These are phyloP conservation scores for Amblyopsis hoosieri DNA, from an alignment of 2,797 vertebrate genomes.

Conservation along the genomic window DNA sequence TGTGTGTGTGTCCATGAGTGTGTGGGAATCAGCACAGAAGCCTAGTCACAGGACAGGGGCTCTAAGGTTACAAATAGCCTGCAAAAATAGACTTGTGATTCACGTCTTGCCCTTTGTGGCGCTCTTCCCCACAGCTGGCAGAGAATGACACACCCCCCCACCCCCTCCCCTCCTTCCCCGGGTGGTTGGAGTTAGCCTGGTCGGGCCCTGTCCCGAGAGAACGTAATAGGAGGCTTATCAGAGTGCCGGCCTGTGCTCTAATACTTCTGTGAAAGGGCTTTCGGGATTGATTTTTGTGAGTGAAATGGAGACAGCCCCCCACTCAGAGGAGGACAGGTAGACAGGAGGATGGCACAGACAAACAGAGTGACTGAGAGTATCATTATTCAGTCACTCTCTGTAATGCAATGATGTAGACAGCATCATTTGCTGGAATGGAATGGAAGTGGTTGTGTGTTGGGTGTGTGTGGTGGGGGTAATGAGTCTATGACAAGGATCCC, in stretches of 20 bases:
- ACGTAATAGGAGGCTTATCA: conserved; percentile 82
- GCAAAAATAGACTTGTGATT: conserved; percentile 76
- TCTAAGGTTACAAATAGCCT: conserved; percentile 84
- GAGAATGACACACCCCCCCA: conserved; percentile 68
- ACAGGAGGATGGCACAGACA: conserved; percentile 38
- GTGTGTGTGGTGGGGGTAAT: conserved; percentile 18
- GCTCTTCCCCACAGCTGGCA: conserved; percentile 73
- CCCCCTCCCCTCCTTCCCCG: conserved; percentile 55
- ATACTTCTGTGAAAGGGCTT: conserved; percentile 86
- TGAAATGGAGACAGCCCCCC: conserved; percentile 67
- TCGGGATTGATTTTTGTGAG: conserved; percentile 74
- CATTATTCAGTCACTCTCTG: no score
- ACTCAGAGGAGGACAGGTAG: conserved; percentile 47
- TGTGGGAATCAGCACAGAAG: conserved; percentile 82
- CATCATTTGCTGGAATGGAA: conserved; percentile 42
- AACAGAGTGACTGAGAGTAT: conserved; percentile 1
- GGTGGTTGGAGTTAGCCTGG: conserved; percentile 65
- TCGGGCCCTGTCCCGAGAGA: conserved; percentile 77
- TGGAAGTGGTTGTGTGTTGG: background rate
- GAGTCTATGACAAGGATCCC: conserved; percentile 53
- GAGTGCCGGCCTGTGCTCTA: conserved; percentile 77
- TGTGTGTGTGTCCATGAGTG: conserved; percentile 20
- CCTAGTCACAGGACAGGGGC: conserved; percentile 80
- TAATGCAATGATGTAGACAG: conserved; percentile 21
- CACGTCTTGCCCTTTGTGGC: conserved; percentile 77